Evolutionary conservation across 2,113 vertebrate species (phyloP).

Genomic region (Piaya cayana): DNA sequence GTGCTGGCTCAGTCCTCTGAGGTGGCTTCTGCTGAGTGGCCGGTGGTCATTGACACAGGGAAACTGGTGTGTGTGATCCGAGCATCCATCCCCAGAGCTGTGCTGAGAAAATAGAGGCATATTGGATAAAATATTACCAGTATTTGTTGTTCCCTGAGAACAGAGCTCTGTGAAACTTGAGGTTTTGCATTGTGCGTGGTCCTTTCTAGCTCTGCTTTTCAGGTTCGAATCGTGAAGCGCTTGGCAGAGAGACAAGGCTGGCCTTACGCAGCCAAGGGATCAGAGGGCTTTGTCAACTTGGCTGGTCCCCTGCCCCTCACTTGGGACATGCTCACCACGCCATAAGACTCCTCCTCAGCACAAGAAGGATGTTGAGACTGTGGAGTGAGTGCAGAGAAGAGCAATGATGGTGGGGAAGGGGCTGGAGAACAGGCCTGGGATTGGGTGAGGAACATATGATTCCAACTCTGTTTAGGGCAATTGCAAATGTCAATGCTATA

Average conservation of each 20-base stretch:
- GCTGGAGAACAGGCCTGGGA: too few species aligned
- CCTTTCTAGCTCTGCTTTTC: neutral
- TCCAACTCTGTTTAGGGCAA: neutral
- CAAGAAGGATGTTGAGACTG: too few species aligned
- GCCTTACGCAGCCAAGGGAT: neutral
- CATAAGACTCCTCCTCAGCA: too few species aligned
- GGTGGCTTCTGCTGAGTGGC: neutral
- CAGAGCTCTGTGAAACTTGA: neutral
- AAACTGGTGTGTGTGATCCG: neutral
- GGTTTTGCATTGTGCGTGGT: rapidly evolving
- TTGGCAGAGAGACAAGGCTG: neutral
- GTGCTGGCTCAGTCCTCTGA: neutral
- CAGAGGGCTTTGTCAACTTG: neutral
- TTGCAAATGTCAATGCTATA: neutral
- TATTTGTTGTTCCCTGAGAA: neutral
- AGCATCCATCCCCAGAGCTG: neutral
- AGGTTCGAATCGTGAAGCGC: neutral
- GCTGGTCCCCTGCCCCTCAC: neutral
- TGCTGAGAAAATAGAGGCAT: neutral
- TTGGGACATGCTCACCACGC: too few species aligned
- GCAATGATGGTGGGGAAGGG: too few species aligned
- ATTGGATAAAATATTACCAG: constrained; percentile 9
- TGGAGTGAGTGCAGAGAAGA: too few species aligned
- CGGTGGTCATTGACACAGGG: neutral
- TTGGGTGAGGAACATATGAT: too few species aligned